A percentile compares a stretch with the other conserved stretches of the same genome.
These are phyloP conservation scores for Graphium colonna DNA, from an alignment of 2,888 invertebrate species.

Conservation along the genomic window DNA sequence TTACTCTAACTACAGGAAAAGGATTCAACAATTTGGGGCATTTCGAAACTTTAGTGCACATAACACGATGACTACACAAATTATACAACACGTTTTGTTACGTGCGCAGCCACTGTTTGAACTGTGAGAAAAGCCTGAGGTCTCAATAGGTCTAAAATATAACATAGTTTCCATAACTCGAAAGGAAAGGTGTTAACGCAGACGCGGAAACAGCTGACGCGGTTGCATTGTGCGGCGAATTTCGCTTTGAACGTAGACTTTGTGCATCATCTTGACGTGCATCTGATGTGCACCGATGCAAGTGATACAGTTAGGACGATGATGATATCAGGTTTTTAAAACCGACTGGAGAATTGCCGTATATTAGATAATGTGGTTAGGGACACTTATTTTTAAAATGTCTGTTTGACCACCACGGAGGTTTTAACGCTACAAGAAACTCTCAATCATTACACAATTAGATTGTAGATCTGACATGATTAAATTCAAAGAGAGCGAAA, in stretches of 20 bases:
- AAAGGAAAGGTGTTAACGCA: constrained; percentile 18
- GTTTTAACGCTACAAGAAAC: too few relatives aligned
- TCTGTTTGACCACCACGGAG: too few relatives aligned
- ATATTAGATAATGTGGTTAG: too few relatives aligned
- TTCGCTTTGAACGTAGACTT: not conserved
- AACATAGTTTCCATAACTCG: constrained; percentile 2
- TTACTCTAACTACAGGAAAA: not conserved
- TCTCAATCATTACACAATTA: too few relatives aligned
- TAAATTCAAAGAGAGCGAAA: too few relatives aligned
- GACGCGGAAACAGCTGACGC: constrained; percentile 10
- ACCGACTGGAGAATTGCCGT: too few relatives aligned
- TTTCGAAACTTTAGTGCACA: not conserved
- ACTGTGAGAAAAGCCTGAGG: constrained; percentile 15
- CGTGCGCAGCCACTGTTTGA: constrained; percentile 11
- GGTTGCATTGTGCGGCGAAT: constrained; percentile 12
- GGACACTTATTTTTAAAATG: too few relatives aligned
- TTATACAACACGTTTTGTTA: constrained; percentile 9
- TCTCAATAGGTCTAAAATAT: constrained; percentile 8
- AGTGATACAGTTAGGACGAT: not conserved
- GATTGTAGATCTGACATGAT: too few relatives aligned
- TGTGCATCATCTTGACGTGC: not conserved
- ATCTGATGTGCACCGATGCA: not conserved
- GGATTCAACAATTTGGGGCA: not conserved
- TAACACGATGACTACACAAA: not conserved
- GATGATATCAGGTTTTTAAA: too few relatives aligned